Percentiles rank a stretch among this genome's conserved stretches.
Evolutionary conservation across 1,140 invertebrate species (phyloP).

Genomic region (Zophobas morio): DNA sequence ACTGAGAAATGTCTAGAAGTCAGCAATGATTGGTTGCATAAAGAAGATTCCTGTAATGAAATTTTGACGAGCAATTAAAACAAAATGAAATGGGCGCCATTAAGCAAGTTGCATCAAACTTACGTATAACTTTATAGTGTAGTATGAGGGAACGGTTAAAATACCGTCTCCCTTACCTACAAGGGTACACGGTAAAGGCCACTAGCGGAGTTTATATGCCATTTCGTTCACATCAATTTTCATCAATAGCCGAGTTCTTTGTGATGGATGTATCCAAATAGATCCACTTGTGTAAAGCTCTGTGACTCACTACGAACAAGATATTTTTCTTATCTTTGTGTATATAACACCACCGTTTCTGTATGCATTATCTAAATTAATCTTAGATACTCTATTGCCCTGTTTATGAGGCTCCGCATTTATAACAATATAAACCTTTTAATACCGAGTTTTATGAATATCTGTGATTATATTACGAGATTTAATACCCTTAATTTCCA

Average conservation of each 20-base stretch:
- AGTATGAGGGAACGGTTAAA: conserved; percentile 46
- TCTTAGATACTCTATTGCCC: conserved; percentile 55
- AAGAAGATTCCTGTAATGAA: conserved; percentile 61
- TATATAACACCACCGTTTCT: not conserved
- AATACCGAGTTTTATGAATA: conserved; percentile 51
- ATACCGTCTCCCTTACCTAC: conserved; percentile 31
- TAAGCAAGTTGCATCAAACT: conserved; percentile 60
- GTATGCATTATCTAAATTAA: conserved; percentile 60
- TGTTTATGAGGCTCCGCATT: conserved; percentile 52
- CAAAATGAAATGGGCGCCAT: conserved; percentile 64
- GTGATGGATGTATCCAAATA: not conserved
- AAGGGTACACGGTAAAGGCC: not conserved
- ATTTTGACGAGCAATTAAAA: conserved; percentile 66
- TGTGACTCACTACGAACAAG: conserved; percentile 9
- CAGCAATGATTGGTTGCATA: conserved; percentile 32
- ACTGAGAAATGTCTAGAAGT: conserved; percentile 23
- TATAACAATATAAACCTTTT: conserved; percentile 54
- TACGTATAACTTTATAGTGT: conserved; percentile 62
- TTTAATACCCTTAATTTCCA: conserved; percentile 26
- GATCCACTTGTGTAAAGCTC: not conserved
- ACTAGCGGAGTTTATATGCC: conserved; percentile 15
- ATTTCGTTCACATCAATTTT: conserved; percentile 44
- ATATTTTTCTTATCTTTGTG: conserved; percentile 26
- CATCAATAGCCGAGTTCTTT: not conserved
- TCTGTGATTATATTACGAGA: conserved; percentile 28